Percentiles rank a stretch among this genome's conserved stretches.
phyloP scores from a whole-genome alignment of 2,888 invertebrate genomes.

The Augochlorella aurata region DNA sequence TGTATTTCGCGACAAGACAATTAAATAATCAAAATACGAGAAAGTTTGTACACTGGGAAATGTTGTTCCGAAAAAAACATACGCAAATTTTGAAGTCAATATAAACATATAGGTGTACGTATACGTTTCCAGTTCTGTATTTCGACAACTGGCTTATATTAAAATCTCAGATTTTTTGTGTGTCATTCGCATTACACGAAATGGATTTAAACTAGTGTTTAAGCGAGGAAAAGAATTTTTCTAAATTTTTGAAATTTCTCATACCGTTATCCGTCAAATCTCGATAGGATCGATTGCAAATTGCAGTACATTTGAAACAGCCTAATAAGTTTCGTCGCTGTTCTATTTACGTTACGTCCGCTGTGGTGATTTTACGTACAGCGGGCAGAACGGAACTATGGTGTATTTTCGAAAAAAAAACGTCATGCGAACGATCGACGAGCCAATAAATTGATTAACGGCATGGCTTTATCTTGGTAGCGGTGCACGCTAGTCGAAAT shows the following conservation, averaged over 20 bases:
- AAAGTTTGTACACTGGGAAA: not conserved
- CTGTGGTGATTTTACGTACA: slow-evolving; percentile 46
- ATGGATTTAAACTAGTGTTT: not conserved
- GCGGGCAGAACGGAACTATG: slow-evolving; percentile 43
- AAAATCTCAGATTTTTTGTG: not conserved
- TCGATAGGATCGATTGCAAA: slow-evolving; percentile 12
- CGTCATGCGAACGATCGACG: slow-evolving; percentile 28
- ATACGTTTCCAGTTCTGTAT: not conserved
- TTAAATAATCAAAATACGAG: not conserved
- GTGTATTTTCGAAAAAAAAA: slow-evolving; percentile 41
- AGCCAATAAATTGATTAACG: slow-evolving; percentile 22
- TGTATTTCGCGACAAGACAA: not conserved
- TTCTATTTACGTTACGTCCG: slow-evolving; percentile 51
- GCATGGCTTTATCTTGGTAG: slow-evolving; percentile 17
- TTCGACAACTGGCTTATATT: not conserved
- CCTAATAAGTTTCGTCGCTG: slow-evolving; percentile 39
- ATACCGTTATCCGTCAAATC: not conserved
- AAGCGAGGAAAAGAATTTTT: not conserved
- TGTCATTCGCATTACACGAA: not conserved
- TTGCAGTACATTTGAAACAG: slow-evolving; percentile 3
- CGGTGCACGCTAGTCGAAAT: slow-evolving; percentile 13
- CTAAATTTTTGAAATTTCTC: not conserved
- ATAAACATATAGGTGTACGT: not conserved
- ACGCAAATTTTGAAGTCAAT: not conserved
- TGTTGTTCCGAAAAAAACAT: not conserved